Base-by-base conservation (phyloP, 2,797 vertebrate species). In the Cynodonichthys magdalenae region DNA sequence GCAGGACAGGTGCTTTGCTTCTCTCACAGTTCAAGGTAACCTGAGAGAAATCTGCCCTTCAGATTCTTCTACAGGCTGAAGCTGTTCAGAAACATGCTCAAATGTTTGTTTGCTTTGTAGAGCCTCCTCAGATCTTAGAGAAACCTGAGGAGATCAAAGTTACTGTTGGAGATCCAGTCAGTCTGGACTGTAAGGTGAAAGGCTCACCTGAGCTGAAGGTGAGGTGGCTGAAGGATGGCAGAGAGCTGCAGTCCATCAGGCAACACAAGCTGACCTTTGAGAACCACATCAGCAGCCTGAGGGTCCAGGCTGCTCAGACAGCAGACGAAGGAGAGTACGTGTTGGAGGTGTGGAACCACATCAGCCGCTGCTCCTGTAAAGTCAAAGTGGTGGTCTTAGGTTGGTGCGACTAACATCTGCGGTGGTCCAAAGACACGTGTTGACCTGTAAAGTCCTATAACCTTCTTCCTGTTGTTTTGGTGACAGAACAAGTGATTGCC, bases 311-410 rank as follows among this genome's bases (percentile, higher is more conserved):
- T 1, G 94, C 93, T 18, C 95, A 96, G 72, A 95, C 88, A 75
- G 94, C 96, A 24, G 96, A 98, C 51, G 94, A 93, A 60, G 98
- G 97, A 60, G 93, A 95, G 28, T 99, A 98, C 69, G 84, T 92
- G 42, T 96, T 98, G 83, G 95, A 97, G 73, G 96, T 98, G 78
- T 92, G 95, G 75, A 99, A 99, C 82, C 94, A 98, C 87, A 98
- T 98, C 39, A 97, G 96, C 83, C 93, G 91, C 90, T 96, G 95
- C 74, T 94, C 90, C 81, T 99, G 97, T 72, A 96, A 93, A 71
- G 93, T 97, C 80, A 91, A 90, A 83, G 86, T 99, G 80, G 90
- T 94, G 57, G 95, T 99, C 5, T 72, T 97, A 94, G 98, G 98
- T 99, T 92, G 83, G 97, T 99, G 90, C 59, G 15, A 69, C 54